Base-by-base conservation (phyloP, 1,140 invertebrate genomes). In the Drosophila oshimai region DNA sequence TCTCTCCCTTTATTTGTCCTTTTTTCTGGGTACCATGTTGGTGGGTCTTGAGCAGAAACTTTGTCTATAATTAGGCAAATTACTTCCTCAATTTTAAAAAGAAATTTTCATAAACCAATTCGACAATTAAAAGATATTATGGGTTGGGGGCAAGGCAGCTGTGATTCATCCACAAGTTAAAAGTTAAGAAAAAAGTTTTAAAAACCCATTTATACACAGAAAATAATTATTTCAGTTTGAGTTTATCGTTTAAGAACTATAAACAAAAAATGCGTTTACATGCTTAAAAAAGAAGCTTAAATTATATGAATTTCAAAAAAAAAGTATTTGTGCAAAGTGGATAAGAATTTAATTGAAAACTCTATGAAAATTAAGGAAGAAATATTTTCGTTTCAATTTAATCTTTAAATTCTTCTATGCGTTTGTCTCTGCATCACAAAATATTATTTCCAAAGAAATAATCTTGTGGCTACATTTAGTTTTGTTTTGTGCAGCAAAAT, bases 21-120 rank as follows among this genome's bases (percentile, higher is more conserved):
- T 36, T 64, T 45, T 46, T 37, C 12, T 9, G 22, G 54, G 1
- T 15, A 24, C 60, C 53, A 36, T 4, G 29, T 39, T 41, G 4
- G 12, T 37, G 57, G 47, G 24, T 50, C 34, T 28, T 37, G 15
- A 28, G 39, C 26, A 15, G 49, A 36, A 65, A 64, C 39, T 47
- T 64, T 47, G 15, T 15, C 39, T 46, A 62, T 47, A 64, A 65
- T 64, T 64, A 49, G 15, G 61, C 7, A 49, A 65, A 47, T 65
- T 29, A 39, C 34, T 65, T 50, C 34, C 41, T 64, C 18, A 39
- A 39, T 47, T 37, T 31, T 18, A 20, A 2, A 65, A 49, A 44
- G 15, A 62, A 12, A 26, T 26, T 44, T 44, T 44, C 36, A 34
- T 34, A 61, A 37, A 7, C 12, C 22, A 26, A 53, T 28, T 37